Base-by-base conservation (phyloP, 1,140 invertebrate species). In the Pissodes strobi region DNA sequence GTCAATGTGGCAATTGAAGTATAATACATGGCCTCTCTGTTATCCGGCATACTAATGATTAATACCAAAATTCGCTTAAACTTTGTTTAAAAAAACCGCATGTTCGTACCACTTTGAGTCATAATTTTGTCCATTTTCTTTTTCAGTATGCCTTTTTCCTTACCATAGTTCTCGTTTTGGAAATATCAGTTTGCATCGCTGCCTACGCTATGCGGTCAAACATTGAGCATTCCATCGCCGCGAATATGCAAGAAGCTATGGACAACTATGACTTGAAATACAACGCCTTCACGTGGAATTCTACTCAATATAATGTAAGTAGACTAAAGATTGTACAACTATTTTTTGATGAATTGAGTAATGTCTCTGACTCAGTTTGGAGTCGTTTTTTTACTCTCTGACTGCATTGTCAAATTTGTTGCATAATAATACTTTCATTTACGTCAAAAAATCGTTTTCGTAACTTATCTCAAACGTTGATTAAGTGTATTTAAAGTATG, bases 81-180 rank as follows among this genome's bases (percentile, higher is more conserved):
- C 27, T 12, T 30, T 30, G 5, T 30, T 6, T 12, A 12, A 6
- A 6, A 30, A 30, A 30, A 30, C 4, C 4, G 12, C 12, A 30
- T n/a, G n/a, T n/a, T n/a, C n/a, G n/a, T n/a, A n/a, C n/a, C 27
- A 30, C 12, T 6, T 4, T 34, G 13, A 5, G 9, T 12, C 9
- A 34, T 5, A 34, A 34, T 52, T n/a, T n/a, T n/a, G n/a, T n/a
- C n/a, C n/a, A n/a, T n/a, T 39, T 39, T 70, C 69, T 68, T 48
- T 78, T 83, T 38, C 73, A 94, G 92, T 96, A 94, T 81, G 90
- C 90, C 75, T 83, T 91, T 9, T 85, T 90, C 25, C 79, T 95
- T 62, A 84, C 83, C 3, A 41, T 92, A 38, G 87, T 95, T 5
- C 86, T 95, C 52, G 80, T 94, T 22, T 70, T 95, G 75, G 92